phyloP scores from a whole-genome alignment of 2,888 invertebrate genomes.

The Phalera bucephala region DNA sequence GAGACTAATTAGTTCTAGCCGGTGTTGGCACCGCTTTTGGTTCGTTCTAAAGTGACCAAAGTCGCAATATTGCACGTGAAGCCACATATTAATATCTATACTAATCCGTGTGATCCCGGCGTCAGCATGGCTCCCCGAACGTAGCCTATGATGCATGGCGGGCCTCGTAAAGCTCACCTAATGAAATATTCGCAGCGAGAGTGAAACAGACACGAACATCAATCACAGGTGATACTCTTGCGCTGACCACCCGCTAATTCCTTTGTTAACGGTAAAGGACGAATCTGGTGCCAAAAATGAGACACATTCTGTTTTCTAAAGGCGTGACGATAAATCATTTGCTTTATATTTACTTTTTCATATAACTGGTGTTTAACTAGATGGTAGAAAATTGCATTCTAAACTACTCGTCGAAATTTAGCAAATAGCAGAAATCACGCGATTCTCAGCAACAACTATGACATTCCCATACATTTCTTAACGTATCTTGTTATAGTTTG shows the following conservation, averaged over 20 bases:
- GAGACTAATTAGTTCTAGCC: too few species aligned
- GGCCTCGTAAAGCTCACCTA: constrained; percentile 66
- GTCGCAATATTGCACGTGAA: constrained; percentile 50
- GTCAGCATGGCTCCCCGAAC: constrained; percentile 64
- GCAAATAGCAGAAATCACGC: too few species aligned
- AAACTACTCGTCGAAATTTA: too few species aligned
- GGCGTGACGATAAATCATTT: too few species aligned
- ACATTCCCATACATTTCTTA: too few species aligned
- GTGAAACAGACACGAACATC: constrained; percentile 69
- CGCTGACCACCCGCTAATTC: constrained; percentile 44
- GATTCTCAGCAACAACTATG: too few species aligned
- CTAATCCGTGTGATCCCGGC: constrained; percentile 72
- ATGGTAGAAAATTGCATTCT: too few species aligned
- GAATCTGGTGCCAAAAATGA: not conserved
- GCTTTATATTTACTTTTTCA: too few species aligned
- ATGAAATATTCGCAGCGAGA: constrained; percentile 75
- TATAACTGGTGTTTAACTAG: too few species aligned
- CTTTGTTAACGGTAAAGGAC: constrained; percentile 15
- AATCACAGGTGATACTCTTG: constrained; percentile 67
- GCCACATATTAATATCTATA: constrained; percentile 70
- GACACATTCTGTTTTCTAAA: too few species aligned
- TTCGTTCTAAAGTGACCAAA: constrained; percentile 31
- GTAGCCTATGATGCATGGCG: constrained; percentile 75
- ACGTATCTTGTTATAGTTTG: too few species aligned
- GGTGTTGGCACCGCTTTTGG: constrained; percentile 16